Evolutionary conservation across 2,113 vertebrate genomes (phyloP).

Genomic region (Corythornis vintsioides): DNA sequence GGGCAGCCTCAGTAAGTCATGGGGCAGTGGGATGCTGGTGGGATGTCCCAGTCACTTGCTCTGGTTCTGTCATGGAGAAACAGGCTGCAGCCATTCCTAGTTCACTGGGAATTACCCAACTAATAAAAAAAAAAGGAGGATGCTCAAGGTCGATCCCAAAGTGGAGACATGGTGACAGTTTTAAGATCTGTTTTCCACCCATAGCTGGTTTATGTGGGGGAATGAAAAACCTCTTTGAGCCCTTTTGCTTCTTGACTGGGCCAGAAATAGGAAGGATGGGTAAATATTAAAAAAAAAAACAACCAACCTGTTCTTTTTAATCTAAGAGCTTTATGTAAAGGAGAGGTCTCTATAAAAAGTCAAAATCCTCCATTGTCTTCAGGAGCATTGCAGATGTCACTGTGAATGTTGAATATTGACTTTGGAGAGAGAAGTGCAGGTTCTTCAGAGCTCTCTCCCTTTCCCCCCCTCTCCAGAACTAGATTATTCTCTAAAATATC

Average conservation of each 20-base stretch:
- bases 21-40: not conserved
- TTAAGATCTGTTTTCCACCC: not conserved
- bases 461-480: not conserved
- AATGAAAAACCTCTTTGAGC: not conserved
- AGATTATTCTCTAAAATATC: not conserved
- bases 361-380: not conserved
- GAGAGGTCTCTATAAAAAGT: not conserved
- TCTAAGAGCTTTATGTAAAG: not conserved
- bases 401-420: not conserved
- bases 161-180: not conserved
- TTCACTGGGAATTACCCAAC: not conserved
- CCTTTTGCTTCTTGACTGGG: not conserved
- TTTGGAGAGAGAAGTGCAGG: not conserved
- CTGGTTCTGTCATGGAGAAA: not conserved
- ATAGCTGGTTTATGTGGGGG: not conserved
- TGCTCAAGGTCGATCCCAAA: not conserved
- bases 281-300: not conserved
- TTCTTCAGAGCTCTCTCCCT: not conserved
- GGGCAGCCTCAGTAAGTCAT: constrained; percentile 89
- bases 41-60: fast-evolving
- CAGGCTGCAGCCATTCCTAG: not conserved
- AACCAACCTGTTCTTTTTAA: not conserved
- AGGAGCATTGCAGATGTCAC: not conserved
- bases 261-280: not conserved
- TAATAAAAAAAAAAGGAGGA: not conserved